A percentile compares a stretch with the other conserved stretches of the same genome.
These are phyloP conservation scores for Doryteuthis pealeii DNA, from an alignment of 1,140 invertebrate genomes.

Conservation along the genomic window DNA sequence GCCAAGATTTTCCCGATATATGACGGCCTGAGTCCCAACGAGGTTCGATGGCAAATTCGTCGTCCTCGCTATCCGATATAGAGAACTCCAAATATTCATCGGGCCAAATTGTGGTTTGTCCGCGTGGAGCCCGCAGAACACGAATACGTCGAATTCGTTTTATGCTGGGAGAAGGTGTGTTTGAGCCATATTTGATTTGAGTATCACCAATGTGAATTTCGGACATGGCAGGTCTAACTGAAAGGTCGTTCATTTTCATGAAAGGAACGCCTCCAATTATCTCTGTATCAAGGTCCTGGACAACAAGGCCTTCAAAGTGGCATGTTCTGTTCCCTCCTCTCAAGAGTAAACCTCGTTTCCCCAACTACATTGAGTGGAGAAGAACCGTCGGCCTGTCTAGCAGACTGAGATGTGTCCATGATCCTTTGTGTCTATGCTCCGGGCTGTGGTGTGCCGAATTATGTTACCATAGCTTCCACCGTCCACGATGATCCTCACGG, in stretches of 20 bases:
- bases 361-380: conserved; percentile 23
- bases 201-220: neutral
- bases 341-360: no score
- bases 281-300: conserved; percentile 28
- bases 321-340: conserved; percentile 13
- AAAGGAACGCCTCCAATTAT: conserved; percentile 20
- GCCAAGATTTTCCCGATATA: no score
- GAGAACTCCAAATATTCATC: no score
- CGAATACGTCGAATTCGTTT: conserved; percentile 2
- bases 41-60: no score
- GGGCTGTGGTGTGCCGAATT: conserved; percentile 19
- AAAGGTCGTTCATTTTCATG: conserved; percentile 1
- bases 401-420: conserved; percentile 19
- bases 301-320: conserved; percentile 23
- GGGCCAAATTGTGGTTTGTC: no score
- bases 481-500: conserved; percentile 19
- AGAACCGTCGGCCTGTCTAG: conserved; percentile 26
- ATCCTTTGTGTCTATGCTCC: conserved; percentile 16
- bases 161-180: neutral
- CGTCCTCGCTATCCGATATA: no score
- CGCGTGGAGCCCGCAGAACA: neutral
- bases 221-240: conserved; percentile 28
- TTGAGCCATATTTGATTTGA: neutral
- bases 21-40: no score
- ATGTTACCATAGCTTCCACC: conserved; percentile 19